These are phyloP conservation scores for Anguilla obscura DNA, from an alignment of 2,797 vertebrate genomes.

Conservation along the genomic window DNA sequence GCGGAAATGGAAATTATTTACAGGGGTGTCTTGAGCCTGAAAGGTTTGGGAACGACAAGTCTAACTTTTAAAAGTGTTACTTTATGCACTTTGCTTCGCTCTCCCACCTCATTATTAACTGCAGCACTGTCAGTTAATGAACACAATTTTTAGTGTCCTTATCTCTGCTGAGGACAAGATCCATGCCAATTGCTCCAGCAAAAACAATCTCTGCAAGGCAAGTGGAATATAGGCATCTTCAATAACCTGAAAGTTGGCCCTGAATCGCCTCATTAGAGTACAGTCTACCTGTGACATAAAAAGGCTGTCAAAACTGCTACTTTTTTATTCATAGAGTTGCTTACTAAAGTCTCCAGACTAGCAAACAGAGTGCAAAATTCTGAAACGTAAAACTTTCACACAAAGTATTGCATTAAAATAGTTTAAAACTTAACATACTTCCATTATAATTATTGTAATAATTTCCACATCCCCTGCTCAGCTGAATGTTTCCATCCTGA, in stretches of 20 bases:
- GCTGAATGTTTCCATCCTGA: background rate
- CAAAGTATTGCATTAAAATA: background rate
- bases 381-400: too few relatives aligned
- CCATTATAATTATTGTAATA: background rate
- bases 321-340: too few relatives aligned
- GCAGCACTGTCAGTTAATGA: background rate
- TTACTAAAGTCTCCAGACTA: too few relatives aligned
- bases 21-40: too few relatives aligned
- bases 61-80: background rate
- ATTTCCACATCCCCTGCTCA: background rate
- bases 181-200: background rate
- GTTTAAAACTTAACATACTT: background rate
- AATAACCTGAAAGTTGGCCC: background rate
- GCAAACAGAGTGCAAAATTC: too few relatives aligned
- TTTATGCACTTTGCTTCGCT: background rate
- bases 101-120: background rate
- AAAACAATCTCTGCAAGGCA: background rate
- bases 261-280: background rate
- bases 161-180: background rate
- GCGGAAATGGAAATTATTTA: too few relatives aligned
- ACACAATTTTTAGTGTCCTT: background rate
- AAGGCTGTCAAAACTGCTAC: too few relatives aligned
- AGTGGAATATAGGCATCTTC: background rate
- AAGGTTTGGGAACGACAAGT: background rate
- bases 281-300: background rate